Evolutionary conservation across 1,140 invertebrate species (phyloP).

Genomic region (Berghia stephanieae): DNA sequence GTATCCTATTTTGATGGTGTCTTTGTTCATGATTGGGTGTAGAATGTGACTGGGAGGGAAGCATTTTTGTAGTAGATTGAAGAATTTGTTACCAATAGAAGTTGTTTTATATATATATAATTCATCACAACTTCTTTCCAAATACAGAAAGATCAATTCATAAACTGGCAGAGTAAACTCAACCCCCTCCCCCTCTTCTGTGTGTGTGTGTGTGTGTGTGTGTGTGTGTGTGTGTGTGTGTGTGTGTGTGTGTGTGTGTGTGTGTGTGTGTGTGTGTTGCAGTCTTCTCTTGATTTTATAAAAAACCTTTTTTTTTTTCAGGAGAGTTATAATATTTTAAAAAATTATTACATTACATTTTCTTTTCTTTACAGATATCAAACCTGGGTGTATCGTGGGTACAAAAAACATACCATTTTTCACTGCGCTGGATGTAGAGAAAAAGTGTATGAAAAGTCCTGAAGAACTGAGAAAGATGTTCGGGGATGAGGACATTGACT

Average conservation of each 20-base stretch:
- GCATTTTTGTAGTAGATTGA: no score
- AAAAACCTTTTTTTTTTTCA: not conserved
- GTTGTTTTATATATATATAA: no score
- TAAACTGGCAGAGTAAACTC: no score
- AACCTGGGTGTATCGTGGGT: conserved; percentile 56
- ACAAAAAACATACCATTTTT: conserved; percentile 53
- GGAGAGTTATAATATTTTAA: not conserved
- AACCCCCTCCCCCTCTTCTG: no score
- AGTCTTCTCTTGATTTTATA: not conserved
- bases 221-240: conserved; percentile 14
- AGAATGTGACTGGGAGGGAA: no score
- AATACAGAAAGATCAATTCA: no score
- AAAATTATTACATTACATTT: not conserved
- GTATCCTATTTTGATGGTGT: no score
- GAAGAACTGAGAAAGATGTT: conserved; percentile 49
- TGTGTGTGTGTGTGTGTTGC: no score
- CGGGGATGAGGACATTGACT: conserved; percentile 44
- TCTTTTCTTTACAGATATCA: conserved; percentile 53
- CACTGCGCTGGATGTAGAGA: conserved; percentile 42
- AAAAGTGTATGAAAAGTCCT: conserved; percentile 42
- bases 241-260: no score
- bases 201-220: conserved; percentile 1
- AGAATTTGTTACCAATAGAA: no score
- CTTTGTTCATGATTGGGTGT: no score
- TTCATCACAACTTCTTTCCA: no score